phyloP scores from a whole-genome alignment of 2,797 vertebrate genomes.

The Poecilia picta region DNA sequence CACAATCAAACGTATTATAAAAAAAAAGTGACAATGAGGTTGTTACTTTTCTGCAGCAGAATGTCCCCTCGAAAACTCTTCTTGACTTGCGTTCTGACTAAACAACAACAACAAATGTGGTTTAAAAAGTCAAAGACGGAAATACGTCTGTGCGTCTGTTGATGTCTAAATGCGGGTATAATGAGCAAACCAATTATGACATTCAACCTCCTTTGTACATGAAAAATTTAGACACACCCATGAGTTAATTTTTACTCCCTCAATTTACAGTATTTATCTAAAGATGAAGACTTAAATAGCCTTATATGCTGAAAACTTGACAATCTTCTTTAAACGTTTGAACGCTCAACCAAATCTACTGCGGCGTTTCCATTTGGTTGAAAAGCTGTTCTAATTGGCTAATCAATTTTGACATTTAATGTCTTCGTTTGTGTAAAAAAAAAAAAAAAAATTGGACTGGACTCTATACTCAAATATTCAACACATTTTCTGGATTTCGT shows the following conservation, averaged over 20 bases:
- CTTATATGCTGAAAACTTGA: neutral
- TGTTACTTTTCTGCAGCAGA: conserved; percentile 1
- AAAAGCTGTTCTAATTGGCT: neutral
- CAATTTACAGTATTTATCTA: neutral
- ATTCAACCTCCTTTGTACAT: neutral
- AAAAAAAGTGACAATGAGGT: neutral
- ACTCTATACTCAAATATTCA: neutral
- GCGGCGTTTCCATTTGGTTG: neutral
- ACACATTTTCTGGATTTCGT: neutral
- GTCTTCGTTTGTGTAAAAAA: neutral
- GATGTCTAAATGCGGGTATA: neutral
- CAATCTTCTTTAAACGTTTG: neutral
- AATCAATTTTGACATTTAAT: neutral
- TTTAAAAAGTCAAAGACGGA: neutral
- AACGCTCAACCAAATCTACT: neutral
- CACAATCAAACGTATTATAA: neutral
- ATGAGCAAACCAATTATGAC: neutral
- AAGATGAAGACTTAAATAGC: neutral
- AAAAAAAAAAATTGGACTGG: neutral
- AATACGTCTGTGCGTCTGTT: neutral
- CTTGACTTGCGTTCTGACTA: neutral
- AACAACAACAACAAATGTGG: neutral
- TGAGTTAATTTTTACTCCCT: neutral
- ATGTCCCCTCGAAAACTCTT: neutral
- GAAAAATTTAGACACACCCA: neutral